phyloP scores from a whole-genome alignment of 2,797 vertebrate species.

The Discoglossus pictus region DNA sequence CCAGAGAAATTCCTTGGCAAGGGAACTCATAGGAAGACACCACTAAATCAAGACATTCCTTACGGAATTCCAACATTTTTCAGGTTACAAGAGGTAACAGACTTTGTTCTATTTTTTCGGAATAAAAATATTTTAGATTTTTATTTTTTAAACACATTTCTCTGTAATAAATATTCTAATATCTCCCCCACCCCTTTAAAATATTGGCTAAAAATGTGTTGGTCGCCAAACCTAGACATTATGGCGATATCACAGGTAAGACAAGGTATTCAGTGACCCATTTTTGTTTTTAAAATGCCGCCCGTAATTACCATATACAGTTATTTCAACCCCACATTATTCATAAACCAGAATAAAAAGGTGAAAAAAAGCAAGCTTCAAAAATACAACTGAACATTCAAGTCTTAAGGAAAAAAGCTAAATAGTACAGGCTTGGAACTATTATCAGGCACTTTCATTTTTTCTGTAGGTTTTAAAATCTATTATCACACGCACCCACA shows the following conservation, averaged over 20 bases:
- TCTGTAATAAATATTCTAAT: slow-evolving; percentile 45
- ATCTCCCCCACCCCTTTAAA: slow-evolving; percentile 37
- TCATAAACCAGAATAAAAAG: slow-evolving; percentile 69
- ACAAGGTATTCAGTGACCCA: not conserved
- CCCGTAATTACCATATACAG: slow-evolving; percentile 57
- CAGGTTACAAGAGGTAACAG: slow-evolving; percentile 37
- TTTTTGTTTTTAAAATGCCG: slow-evolving; percentile 57
- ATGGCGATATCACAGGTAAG: slow-evolving; percentile 24
- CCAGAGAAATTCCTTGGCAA: slow-evolving; percentile 73
- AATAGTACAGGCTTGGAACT: slow-evolving; percentile 88
- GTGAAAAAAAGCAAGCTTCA: slow-evolving; percentile 86
- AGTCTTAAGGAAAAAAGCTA: slow-evolving; percentile 91
- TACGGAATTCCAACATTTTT: slow-evolving; percentile 60
- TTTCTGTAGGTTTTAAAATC: slow-evolving; percentile 75
- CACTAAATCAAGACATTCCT: slow-evolving; percentile 67
- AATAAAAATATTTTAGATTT: slow-evolving; percentile 31
- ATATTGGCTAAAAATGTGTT: slow-evolving; percentile 50
- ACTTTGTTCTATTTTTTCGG: slow-evolving; percentile 9
- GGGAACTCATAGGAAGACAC: slow-evolving; percentile 77
- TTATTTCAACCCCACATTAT: slow-evolving; percentile 57
- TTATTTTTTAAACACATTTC: slow-evolving; percentile 5
- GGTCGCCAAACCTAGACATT: slow-evolving; percentile 60
- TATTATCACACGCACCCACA: slow-evolving; percentile 63
- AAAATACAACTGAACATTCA: slow-evolving; percentile 90
- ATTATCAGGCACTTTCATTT: slow-evolving; percentile 98